phyloP scores from a whole-genome alignment of 2,113 vertebrate genomes.

The Alosa alosa region DNA sequence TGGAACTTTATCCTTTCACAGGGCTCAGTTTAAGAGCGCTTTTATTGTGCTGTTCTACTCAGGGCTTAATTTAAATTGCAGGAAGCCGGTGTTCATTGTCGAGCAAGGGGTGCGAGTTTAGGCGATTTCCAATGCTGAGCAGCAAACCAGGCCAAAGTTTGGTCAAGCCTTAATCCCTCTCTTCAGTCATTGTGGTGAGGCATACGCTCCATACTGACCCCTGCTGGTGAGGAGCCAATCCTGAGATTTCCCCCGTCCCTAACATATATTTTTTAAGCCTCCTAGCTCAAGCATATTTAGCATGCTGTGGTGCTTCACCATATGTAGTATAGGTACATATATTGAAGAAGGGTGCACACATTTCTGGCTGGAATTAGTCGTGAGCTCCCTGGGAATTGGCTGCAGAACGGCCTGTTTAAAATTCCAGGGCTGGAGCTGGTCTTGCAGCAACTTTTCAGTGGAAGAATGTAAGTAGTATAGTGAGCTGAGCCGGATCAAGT shows the following conservation, averaged over 20 bases:
- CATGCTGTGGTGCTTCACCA: neutral
- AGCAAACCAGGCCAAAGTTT: constrained; percentile 19
- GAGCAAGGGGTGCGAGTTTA: neutral
- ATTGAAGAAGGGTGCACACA: neutral
- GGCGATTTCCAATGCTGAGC: neutral
- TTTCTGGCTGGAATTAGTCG: neutral
- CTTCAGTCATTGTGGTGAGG: neutral
- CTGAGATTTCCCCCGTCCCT: neutral
- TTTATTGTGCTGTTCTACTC: constrained; percentile 15
- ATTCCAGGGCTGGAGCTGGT: neutral
- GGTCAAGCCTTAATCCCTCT: neutral
- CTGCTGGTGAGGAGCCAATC: constrained; percentile 32
- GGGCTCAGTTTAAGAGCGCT: neutral
- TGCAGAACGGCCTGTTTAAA: neutral
- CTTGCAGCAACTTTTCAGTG: constrained; percentile 3
- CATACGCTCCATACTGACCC: constrained; percentile 19
- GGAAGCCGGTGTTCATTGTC: neutral
- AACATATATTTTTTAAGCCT: neutral
- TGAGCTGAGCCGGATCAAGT: constrained; percentile 45
- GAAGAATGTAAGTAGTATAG: constrained; percentile 57
- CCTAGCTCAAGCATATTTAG: neutral
- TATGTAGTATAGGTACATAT: neutral
- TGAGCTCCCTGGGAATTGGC: neutral
- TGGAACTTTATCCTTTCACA: neutral
- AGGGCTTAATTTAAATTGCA: constrained; percentile 23